These are phyloP conservation scores for Cinara cedri DNA, from an alignment of 2,888 invertebrate species.

Conservation along the genomic window DNA sequence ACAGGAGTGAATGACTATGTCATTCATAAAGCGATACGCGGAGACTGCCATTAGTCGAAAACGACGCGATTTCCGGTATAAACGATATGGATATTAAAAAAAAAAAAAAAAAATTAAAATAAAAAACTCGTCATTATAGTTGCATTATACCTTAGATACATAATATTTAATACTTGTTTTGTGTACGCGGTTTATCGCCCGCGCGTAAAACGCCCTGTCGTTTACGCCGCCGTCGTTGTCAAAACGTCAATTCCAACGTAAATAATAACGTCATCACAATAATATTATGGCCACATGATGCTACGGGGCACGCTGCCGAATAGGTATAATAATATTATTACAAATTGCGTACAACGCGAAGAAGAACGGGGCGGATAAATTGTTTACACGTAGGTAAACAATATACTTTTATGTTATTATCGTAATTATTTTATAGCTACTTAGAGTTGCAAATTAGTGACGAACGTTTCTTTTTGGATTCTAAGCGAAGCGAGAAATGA, in stretches of 20 bases:
- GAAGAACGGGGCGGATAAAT: no score
- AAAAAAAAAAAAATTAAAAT: neutral
- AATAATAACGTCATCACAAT: no score
- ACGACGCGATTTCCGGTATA: slow-evolving; percentile 29
- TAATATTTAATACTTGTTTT: neutral
- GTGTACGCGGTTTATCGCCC: neutral
- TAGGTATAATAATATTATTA: neutral
- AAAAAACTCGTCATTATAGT: neutral
- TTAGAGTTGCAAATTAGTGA: no score
- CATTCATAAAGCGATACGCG: neutral
- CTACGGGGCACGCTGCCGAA: neutral
- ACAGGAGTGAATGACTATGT: no score
- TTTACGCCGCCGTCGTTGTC: neutral
- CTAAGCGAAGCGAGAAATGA: no score
- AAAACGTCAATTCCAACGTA: slow-evolving; percentile 2
- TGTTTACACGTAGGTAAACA: no score
- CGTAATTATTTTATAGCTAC: no score
- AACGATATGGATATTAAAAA: slow-evolving; percentile 1
- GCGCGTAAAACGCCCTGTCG: no score
- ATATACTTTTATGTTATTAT: no score
- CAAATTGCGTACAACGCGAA: neutral
- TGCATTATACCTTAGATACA: neutral
- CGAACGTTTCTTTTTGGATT: no score
- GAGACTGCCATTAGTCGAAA: slow-evolving; percentile 19
- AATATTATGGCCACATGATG: neutral